Conservation (phyloP, 2,797 vertebrate species). For the Anguilla marmorata region DNA sequence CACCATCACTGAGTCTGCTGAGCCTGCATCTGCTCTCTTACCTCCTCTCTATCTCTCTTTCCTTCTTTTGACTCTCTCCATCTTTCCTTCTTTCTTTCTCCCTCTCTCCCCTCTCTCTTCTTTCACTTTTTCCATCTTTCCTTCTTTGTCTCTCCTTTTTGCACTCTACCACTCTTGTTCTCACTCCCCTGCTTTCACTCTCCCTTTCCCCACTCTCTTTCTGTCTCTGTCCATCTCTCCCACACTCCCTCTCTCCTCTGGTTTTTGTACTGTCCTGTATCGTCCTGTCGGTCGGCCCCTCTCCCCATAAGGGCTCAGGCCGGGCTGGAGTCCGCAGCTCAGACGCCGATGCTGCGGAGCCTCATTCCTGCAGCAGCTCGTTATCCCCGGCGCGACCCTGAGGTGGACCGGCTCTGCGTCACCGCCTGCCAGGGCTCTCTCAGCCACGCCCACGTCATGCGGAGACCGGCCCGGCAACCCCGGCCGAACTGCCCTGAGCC, state of each 20-base stretch:
- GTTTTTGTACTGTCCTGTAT: not conserved
- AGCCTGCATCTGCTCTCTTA: conserved; percentile 62
- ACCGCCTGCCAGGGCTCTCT: not conserved
- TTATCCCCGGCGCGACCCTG: not conserved
- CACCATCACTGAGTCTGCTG: conserved; percentile 43
- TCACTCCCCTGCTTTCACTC: not conserved
- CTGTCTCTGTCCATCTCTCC: not conserved
- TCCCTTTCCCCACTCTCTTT: no score
- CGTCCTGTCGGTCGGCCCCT: not conserved
- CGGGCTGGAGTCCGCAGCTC: not conserved
- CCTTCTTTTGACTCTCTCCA: conserved; percentile 25
- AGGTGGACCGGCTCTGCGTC: not conserved
- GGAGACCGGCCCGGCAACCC: no score
- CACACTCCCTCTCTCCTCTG: not conserved
- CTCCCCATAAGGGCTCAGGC: not conserved
- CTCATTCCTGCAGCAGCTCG: not conserved
- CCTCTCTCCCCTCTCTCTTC: not conserved
- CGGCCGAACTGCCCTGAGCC: no score
- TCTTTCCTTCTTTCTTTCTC: not conserved
- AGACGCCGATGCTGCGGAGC: not conserved
- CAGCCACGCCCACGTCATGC: no score
- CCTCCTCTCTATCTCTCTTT: conserved; percentile 33
- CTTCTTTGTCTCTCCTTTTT: not conserved
- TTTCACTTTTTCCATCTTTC: conserved; percentile 27
- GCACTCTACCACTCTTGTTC: no score